Base-by-base conservation (phyloP, 2,797 vertebrate genomes). In the Fundulus diaphanus region DNA sequence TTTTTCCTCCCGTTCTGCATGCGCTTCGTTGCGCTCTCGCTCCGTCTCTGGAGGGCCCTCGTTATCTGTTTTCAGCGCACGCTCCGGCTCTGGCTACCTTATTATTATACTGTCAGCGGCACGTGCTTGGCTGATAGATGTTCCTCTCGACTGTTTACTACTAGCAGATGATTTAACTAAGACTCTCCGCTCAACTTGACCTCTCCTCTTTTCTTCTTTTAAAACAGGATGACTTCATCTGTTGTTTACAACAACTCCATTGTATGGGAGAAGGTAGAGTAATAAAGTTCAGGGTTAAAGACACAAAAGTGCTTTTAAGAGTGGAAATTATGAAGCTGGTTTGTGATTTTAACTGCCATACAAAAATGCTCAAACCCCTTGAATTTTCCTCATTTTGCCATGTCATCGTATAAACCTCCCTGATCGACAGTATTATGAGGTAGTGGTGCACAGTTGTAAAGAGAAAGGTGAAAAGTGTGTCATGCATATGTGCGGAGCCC, bases 161-260 rank as follows among this genome's bases (percentile, higher is more conserved):
- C 91, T 83, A 91, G 90, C 89, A 89, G 88, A 93, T 94, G 93
- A 94, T 94, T 94, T 94, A 94, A 93, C 92, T 91, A 92, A 91
- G 77, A 83, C 87, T 82, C 74, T 86, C 79, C 69, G 77, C 87
- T 91, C 86, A 83, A 86, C 90, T 87, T 89, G 89, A 92, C 92
- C 90, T 92, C 87, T 87, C 80, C 71, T 79, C 86, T 84, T 83
- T 86, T 83, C 85, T 84, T 88, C 88, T 83, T 85, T 82, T 84
- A 70, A 83, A 88, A 88, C 86, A 81, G 87, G 89, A 93, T 89
- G 91, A 91, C 93, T 93, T 92, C 90, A 92, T 94, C 85, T 77
- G 84, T 89, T 90, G 88, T 92, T 93, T 87, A 90, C 89, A 65
- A 91, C 71, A 79, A 90, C 90, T 94, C 85, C 69, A 90, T 93